Evolutionary conservation across 2,113 vertebrate genomes (phyloP).

Genomic region (Nerophis ophidion): DNA sequence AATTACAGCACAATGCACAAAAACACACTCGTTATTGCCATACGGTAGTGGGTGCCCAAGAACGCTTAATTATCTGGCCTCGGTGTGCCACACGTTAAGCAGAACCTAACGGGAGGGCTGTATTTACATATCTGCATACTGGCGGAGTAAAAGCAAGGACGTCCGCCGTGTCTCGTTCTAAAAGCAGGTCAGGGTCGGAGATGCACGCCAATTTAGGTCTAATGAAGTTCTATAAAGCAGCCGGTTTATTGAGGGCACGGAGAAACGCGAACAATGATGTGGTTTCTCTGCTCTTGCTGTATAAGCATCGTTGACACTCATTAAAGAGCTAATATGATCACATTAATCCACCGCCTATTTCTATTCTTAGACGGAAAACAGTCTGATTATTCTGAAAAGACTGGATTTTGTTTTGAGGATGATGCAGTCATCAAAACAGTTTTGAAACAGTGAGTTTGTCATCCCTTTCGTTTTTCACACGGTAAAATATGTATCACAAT

Average conservation of each 20-base stretch:
- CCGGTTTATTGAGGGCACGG: conserved; percentile 34
- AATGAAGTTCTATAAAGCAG: conserved; percentile 10
- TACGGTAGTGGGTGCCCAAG: conserved; percentile 41
- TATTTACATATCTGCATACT: conserved; percentile 73
- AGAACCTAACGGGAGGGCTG: conserved; percentile 53
- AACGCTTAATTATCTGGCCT: conserved; percentile 58
- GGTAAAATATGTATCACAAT: no score
- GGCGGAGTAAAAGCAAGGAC: conserved; percentile 49
- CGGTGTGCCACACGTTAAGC: conserved; percentile 40
- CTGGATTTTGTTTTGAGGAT: no score
- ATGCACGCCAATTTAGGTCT: conserved; percentile 24
- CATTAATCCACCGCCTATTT: conserved; percentile 19
- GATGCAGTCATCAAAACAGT: no score
- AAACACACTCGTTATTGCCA: conserved; percentile 5
- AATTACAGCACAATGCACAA: background rate
- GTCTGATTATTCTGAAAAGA: background rate
- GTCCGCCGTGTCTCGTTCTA: conserved; percentile 37
- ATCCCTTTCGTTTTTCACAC: no score
- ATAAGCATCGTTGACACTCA: conserved; percentile 24
- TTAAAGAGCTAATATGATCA: conserved; percentile 9
- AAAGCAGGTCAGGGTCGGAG: conserved; percentile 14
- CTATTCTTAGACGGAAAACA: conserved; percentile 7
- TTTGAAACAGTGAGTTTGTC: no score
- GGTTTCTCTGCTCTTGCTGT: conserved; percentile 15
- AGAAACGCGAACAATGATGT: background rate